These are phyloP conservation scores for Drosophila baimaii DNA, from an alignment of 1,140 invertebrate species.

Conservation along the genomic window DNA sequence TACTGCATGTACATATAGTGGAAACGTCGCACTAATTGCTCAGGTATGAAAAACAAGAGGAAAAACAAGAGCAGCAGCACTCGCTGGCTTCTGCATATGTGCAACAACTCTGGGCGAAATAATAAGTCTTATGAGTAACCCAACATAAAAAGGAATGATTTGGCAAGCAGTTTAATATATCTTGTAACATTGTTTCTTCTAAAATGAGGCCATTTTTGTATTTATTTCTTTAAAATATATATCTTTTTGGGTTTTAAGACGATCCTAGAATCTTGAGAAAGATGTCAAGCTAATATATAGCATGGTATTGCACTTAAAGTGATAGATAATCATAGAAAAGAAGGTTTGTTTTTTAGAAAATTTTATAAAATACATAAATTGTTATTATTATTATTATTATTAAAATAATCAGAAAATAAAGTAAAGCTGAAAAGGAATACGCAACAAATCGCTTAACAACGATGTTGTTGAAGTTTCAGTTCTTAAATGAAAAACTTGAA, in stretches of 20 bases:
- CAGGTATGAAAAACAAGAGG: constrained; percentile 64
- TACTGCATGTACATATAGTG: constrained; percentile 60
- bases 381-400: too few relatives aligned
- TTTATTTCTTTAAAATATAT: neutral
- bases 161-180: too few relatives aligned
- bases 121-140: neutral
- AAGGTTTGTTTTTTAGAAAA: too few relatives aligned
- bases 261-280: neutral
- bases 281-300: too few relatives aligned
- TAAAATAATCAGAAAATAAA: neutral
- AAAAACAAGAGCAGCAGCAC: constrained; percentile 56
- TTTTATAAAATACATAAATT: too few relatives aligned
- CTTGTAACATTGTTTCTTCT: neutral
- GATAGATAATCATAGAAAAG: too few relatives aligned
- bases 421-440: too few relatives aligned
- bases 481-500: too few relatives aligned
- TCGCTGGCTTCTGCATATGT: constrained; percentile 6
- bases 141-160: neutral
- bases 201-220: too few relatives aligned
- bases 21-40: constrained; percentile 72
- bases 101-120: constrained; percentile 7
- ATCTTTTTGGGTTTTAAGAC: rapidly evolving
- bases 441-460: too few relatives aligned
- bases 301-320: neutral
- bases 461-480: too few relatives aligned